phyloP scores from a whole-genome alignment of 1,140 invertebrate genomes.

The Lepidurus packardi region DNA sequence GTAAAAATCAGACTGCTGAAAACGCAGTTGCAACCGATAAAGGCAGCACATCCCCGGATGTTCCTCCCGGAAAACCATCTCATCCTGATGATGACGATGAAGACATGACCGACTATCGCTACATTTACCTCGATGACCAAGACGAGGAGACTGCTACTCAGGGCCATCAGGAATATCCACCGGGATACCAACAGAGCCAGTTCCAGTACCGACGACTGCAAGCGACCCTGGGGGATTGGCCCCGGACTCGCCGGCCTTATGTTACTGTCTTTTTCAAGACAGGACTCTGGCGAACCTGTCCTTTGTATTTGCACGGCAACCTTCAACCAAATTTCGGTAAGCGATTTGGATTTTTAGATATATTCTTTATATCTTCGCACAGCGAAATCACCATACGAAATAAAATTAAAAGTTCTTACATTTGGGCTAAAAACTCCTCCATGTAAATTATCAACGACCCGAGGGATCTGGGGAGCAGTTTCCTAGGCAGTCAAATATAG shows the following conservation, averaged over 20 bases:
- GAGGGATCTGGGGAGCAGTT: not conserved
- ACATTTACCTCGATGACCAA: slow-evolving; percentile 1
- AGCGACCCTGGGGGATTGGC: slow-evolving; percentile 7
- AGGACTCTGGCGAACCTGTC: slow-evolving; percentile 32
- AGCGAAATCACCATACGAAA: too few relatives aligned
- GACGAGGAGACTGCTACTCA: not conserved
- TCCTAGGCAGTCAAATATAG: too few relatives aligned
- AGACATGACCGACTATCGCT: slow-evolving; percentile 18
- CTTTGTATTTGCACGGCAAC: slow-evolving; percentile 25
- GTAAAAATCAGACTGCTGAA: slow-evolving; percentile 13
- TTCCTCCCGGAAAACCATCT: not conserved
- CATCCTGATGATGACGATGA: slow-evolving; percentile 14
- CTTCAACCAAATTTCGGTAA: slow-evolving; percentile 30
- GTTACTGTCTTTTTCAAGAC: slow-evolving; percentile 31
- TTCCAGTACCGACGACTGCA: not conserved
- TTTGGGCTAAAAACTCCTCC: not conserved
- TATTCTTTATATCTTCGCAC: not conserved
- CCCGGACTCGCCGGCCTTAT: not conserved
- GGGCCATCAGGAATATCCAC: not conserved
- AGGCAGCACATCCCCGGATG: not conserved
- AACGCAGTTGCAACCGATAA: not conserved
- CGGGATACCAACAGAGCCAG: not conserved
- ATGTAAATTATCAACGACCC: not conserved
- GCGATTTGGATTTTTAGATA: not conserved
- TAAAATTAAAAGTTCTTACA: not conserved